These are phyloP conservation scores for Helostoma temminkii DNA, from an alignment of 2,797 vertebrate species.

Conservation along the genomic window DNA sequence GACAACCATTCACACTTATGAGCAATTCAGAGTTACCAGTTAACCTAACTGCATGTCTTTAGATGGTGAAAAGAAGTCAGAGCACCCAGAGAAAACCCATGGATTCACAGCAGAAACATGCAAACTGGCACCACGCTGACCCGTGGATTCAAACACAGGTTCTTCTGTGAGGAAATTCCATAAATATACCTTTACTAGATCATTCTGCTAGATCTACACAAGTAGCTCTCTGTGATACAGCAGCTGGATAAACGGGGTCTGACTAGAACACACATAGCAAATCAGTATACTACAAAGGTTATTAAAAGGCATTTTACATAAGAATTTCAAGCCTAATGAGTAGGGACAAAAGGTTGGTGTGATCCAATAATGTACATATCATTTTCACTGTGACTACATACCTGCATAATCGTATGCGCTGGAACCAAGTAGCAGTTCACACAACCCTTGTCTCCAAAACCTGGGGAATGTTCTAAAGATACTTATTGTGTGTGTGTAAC, in stretches of 20 bases:
- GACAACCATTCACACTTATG: too few relatives aligned
- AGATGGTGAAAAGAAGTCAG: too few relatives aligned
- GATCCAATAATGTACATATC: neutral
- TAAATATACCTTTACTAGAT: neutral
- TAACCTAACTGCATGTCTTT: too few relatives aligned
- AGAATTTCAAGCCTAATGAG: constrained; percentile 1
- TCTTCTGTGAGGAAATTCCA: too few relatives aligned
- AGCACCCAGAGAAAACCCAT: too few relatives aligned
- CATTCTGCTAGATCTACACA: neutral
- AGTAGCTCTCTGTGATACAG: constrained; percentile 2
- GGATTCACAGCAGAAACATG: too few relatives aligned
- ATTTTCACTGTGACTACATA: constrained; percentile 8
- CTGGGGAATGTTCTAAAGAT: constrained; percentile 66
- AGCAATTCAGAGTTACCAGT: too few relatives aligned
- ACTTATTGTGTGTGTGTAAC: constrained; percentile 56
- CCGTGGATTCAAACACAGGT: too few relatives aligned
- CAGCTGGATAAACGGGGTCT: constrained; percentile 13
- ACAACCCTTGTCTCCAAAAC: constrained; percentile 37
- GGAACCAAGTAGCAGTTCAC: constrained; percentile 38
- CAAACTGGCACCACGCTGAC: too few relatives aligned
- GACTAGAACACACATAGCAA: neutral
- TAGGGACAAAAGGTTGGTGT: too few relatives aligned
- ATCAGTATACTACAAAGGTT: neutral
- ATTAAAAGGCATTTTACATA: neutral
- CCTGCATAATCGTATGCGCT: constrained; percentile 27